These are phyloP conservation scores for Agraylea sexmaculata DNA, from an alignment of 1,140 invertebrate species.

Conservation along the genomic window DNA sequence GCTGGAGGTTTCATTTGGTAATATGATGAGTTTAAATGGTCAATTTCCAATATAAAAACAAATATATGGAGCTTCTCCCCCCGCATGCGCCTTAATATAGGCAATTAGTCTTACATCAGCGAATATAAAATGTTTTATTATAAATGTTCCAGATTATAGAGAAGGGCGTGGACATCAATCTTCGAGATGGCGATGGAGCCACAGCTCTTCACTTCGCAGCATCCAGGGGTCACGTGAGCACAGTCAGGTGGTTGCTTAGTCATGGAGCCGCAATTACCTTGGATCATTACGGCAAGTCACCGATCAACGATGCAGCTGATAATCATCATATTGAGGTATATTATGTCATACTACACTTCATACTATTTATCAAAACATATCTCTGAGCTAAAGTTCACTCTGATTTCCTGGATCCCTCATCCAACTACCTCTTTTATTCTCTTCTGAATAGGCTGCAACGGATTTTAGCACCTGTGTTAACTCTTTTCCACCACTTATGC, in stretches of 20 bases:
- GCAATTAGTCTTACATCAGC: no score
- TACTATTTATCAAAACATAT: neutral
- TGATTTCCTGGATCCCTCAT: neutral
- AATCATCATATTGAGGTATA: conserved; percentile 77
- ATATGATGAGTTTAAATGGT: no score
- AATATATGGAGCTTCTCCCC: neutral
- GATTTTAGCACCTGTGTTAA: no score
- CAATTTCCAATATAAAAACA: neutral
- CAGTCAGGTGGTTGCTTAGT: conserved; percentile 70
- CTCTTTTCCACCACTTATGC: no score
- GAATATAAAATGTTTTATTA: no score
- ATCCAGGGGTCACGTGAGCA: conserved; percentile 65
- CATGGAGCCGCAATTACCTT: conserved; percentile 64
- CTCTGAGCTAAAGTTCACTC: neutral
- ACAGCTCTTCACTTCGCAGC: conserved; percentile 73
- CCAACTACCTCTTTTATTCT: no score
- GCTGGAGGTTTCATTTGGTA: no score
- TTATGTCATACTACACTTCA: conserved; percentile 2
- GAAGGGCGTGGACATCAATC: conserved; percentile 68
- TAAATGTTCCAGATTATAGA: conserved; percentile 63
- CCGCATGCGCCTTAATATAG: no score
- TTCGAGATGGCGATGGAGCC: conserved; percentile 72
- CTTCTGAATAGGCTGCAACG: no score
- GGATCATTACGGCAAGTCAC: conserved; percentile 77
- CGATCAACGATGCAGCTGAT: conserved; percentile 80